Conservation (phyloP, 2,888 invertebrate species). For the Tachina fera region DNA sequence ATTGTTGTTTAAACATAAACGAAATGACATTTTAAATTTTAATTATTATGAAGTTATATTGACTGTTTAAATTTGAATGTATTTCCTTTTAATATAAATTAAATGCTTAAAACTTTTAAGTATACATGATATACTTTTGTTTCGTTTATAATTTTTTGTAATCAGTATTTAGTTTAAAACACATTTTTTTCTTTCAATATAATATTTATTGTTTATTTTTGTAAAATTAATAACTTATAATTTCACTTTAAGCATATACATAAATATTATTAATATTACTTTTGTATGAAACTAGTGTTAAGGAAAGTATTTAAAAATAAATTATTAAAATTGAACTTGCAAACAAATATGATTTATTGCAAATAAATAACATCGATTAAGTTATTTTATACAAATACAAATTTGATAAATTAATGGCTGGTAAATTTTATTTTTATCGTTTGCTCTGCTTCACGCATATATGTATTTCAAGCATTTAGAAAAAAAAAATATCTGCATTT, state of each 20-base stretch:
- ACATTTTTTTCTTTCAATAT: background rate
- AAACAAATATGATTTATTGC: slow-evolving; percentile 29
- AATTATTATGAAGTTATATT: background rate
- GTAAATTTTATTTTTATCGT: background rate
- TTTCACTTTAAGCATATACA: too few relatives aligned
- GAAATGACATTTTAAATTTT: slow-evolving; percentile 4
- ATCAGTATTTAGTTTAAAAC: too few relatives aligned
- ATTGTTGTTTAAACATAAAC: background rate
- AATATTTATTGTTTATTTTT: slow-evolving; percentile 12
- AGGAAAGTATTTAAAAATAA: slow-evolving; percentile 15
- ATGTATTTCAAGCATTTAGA: background rate
- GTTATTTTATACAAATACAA: slow-evolving; percentile 14
- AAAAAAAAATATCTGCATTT: background rate
- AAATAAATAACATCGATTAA: slow-evolving; percentile 22
- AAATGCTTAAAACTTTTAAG: background rate
- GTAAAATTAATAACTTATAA: background rate
- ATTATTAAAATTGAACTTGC: slow-evolving; percentile 13
- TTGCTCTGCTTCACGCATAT: background rate
- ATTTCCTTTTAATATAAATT: background rate
- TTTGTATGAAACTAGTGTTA: slow-evolving; percentile 23
- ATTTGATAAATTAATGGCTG: slow-evolving; percentile 19
- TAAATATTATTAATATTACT: background rate
- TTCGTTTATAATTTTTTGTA: too few relatives aligned
- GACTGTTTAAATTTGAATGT: too few relatives aligned
- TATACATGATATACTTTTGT: too few relatives aligned